Conservation (phyloP, 2,797 vertebrate genomes). For the Eidolon dupreanum region DNA sequence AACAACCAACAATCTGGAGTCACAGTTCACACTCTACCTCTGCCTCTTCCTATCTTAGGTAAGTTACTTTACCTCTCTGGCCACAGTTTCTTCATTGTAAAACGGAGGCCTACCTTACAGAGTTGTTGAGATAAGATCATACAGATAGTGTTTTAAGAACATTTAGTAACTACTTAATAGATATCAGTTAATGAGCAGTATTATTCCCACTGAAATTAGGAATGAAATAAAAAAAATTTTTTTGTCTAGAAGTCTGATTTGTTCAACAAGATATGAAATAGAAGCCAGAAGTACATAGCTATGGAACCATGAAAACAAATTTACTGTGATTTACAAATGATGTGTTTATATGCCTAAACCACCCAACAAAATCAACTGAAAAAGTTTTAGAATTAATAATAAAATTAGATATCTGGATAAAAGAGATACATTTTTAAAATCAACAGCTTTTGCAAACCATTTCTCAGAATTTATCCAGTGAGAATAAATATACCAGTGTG, state of each 20-base stretch:
- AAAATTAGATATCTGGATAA: not conserved
- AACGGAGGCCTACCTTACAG: not conserved
- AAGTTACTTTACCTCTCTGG: not conserved
- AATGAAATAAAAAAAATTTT: not conserved
- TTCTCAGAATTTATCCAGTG: slow-evolving; percentile 4
- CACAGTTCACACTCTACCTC: not conserved
- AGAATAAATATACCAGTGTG: not conserved
- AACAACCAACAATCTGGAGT: not conserved
- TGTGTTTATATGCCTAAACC: not conserved
- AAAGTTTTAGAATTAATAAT: not conserved
- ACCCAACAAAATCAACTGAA: not conserved
- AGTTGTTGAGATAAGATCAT: not conserved
- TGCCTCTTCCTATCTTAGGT: not conserved
- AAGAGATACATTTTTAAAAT: not conserved
- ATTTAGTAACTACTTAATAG: not conserved
- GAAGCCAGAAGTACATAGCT: not conserved
- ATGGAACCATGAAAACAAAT: not conserved
- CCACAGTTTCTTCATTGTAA: not conserved
- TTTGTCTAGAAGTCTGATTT: not conserved
- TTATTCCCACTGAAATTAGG: not conserved
- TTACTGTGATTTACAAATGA: not conserved
- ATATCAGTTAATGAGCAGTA: not conserved
- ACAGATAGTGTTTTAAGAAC: too few species aligned
- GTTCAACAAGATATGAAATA: not conserved
- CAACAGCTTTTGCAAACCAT: not conserved